Evolutionary conservation across 2,113 vertebrate genomes (phyloP).

Genomic region (Salvator merianae): DNA sequence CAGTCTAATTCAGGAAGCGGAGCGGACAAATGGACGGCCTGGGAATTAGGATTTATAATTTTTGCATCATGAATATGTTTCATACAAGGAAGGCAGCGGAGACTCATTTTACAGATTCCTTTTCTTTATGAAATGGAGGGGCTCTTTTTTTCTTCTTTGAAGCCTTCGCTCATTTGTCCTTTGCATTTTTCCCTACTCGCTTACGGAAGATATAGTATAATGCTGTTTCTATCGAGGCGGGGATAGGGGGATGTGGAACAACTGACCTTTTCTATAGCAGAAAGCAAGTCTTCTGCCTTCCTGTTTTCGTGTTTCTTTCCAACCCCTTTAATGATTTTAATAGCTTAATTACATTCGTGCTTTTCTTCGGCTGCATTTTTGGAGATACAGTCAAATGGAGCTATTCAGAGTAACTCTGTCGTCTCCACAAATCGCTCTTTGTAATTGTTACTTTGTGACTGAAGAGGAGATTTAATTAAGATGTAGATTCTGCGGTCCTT

Average conservation of each 20-base stretch:
- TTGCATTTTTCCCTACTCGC: too few species aligned
- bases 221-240: too few species aligned
- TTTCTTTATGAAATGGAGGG: too few species aligned
- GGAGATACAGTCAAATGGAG: background rate
- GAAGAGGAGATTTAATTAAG: background rate
- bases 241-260: too few species aligned
- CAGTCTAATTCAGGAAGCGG: too few species aligned
- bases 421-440: background rate
- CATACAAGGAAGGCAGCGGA: too few species aligned
- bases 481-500: background rate
- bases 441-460: background rate
- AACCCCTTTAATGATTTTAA: constrained; percentile 39
- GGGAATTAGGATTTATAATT: background rate
- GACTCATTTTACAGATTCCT: too few species aligned
- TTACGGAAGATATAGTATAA: background rate
- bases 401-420: accelerated
- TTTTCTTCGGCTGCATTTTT: background rate
- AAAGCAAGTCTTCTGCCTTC: background rate
- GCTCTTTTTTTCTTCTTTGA: too few species aligned
- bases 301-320: background rate
- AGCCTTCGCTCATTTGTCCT: background rate
- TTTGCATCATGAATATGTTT: background rate
- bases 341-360: background rate
- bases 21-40: too few species aligned
- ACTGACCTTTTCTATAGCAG: background rate